Evolutionary conservation across 2,888 invertebrate species (phyloP).

Genomic region (Sylvicola cinctus): DNA sequence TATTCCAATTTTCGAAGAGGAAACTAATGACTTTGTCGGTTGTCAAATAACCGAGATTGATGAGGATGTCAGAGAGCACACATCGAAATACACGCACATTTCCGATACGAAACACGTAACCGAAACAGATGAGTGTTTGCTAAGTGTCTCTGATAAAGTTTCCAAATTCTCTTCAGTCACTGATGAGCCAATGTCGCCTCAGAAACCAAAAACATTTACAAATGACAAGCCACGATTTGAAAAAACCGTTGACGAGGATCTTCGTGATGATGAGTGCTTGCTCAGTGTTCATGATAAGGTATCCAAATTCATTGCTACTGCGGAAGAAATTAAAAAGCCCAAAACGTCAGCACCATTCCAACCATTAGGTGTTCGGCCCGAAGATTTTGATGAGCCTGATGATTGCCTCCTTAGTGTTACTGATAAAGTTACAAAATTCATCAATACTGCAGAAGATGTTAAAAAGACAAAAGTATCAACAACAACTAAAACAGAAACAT

Average conservation of each 20-base stretch:
- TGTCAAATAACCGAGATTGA: conserved; percentile 32
- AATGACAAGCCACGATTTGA: conserved; percentile 7
- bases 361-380: no score
- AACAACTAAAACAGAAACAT: background rate
- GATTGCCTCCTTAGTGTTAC: conserved; percentile 38
- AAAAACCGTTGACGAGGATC: conserved; percentile 9
- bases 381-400: conserved; percentile 24
- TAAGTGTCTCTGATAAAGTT: conserved; percentile 49
- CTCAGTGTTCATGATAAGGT: conserved; percentile 49
- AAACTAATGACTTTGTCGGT: conserved; percentile 22
- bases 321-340: conserved; percentile 27
- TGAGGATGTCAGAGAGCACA: conserved; percentile 27
- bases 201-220: background rate
- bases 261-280: conserved; percentile 40
- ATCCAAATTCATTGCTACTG: conserved; percentile 36
- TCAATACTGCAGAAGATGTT: conserved; percentile 36
- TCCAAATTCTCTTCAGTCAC: conserved; percentile 28
- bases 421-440: conserved; percentile 41
- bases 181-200: background rate
- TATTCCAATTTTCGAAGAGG: conserved; percentile 35
- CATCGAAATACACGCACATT: background rate
- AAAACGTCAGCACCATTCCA: conserved; percentile 14
- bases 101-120: background rate
- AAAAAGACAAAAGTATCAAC: conserved; percentile 21
- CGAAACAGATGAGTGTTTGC: conserved; percentile 29